Percentiles rank a stretch among this genome's conserved stretches.
Evolutionary conservation across 2,113 vertebrate genomes (phyloP).

Genomic region (Marmota flaviventris): DNA sequence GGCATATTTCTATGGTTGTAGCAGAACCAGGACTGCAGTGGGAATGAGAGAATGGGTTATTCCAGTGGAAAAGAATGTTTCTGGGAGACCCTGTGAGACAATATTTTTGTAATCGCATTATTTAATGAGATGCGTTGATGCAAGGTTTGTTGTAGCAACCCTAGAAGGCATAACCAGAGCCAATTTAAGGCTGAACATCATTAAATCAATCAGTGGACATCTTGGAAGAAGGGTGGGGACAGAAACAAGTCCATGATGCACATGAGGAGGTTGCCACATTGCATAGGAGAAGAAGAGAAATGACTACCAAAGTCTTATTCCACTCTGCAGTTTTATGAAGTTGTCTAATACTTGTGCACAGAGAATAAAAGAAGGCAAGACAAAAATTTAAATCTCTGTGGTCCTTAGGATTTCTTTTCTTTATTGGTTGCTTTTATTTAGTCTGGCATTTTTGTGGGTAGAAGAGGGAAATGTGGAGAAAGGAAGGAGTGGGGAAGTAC

Average conservation of each 20-base stretch:
- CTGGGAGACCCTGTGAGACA: conserved; percentile 27
- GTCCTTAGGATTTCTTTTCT: neutral
- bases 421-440: neutral
- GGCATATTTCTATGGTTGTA: conserved; percentile 28
- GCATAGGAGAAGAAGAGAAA: neutral
- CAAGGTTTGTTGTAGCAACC: conserved; percentile 21
- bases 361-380: neutral
- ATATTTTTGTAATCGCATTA: conserved; percentile 33
- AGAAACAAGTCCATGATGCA: neutral
- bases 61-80: conserved; percentile 8
- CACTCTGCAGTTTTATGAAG: neutral
- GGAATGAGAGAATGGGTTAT: neutral
- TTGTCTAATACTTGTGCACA: neutral
- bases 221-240: neutral
- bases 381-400: neutral
- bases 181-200: neutral
- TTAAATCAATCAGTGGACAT: neutral
- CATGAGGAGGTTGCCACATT: neutral
- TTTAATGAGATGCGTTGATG: neutral
- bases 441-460: neutral
- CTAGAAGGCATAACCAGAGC: neutral
- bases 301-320: neutral
- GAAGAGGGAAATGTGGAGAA: neutral
- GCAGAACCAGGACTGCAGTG: neutral
- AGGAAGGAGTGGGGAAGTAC: neutral